phyloP scores from a whole-genome alignment of 1,140 invertebrate species.

The Achatina immaculata region DNA sequence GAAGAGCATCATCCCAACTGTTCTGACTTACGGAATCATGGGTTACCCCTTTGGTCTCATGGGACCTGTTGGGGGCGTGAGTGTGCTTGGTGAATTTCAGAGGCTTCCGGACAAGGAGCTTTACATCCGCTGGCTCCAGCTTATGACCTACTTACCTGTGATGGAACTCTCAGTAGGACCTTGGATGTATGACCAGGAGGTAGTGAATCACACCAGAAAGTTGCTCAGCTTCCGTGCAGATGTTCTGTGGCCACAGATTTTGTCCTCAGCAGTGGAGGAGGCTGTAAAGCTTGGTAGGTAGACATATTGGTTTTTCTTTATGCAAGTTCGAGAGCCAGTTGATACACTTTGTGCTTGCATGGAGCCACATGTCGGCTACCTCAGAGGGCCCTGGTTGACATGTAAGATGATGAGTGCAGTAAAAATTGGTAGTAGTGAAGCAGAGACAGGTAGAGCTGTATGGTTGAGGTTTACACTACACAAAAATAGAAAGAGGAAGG shows the following conservation, averaged over 20 bases:
- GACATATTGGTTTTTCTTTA: background rate
- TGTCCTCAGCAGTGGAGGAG: constrained; percentile 74
- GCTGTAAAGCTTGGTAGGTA: constrained; percentile 80
- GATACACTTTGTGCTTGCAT: no score
- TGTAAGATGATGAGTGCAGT: background rate
- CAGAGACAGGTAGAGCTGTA: no score
- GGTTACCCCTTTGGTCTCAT: constrained; percentile 89
- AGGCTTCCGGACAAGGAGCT: constrained; percentile 37
- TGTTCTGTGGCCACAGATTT: constrained; percentile 73
- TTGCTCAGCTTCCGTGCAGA: constrained; percentile 80
- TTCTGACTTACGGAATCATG: constrained; percentile 86
- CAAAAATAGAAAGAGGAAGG: no score
- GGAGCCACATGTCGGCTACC: no score
- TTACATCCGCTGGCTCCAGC: constrained; percentile 81
- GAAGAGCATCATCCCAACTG: constrained; percentile 79
- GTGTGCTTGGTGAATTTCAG: constrained; percentile 61
- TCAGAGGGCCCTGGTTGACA: no score
- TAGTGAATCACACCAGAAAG: constrained; percentile 77
- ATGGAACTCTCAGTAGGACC: constrained; percentile 90
- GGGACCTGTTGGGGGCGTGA: constrained; percentile 94
- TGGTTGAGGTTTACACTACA: no score
- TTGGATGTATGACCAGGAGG: constrained; percentile 86
- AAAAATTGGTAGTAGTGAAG: no score
- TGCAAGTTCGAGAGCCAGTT: background rate
- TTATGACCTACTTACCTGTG: constrained; percentile 86